Conservation (phyloP, 1,140 invertebrate species). For the Cyclargus thomasi region DNA sequence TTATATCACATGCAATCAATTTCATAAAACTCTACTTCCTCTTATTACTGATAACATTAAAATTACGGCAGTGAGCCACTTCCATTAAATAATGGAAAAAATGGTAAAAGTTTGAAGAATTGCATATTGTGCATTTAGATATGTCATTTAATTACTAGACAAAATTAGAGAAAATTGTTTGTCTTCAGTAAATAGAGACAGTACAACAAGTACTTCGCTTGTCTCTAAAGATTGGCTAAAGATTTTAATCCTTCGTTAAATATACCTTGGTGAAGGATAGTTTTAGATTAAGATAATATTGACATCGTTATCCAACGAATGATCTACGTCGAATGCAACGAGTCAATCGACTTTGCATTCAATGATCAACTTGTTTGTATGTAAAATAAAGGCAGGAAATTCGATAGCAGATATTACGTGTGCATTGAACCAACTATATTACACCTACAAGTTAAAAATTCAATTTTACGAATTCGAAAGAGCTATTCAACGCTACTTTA, state of each 20-base stretch:
- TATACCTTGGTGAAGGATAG: neutral
- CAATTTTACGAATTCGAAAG: neutral
- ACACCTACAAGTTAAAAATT: neutral
- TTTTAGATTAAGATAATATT: slow-evolving; percentile 4
- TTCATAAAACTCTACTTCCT: too few relatives aligned
- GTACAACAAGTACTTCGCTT: neutral
- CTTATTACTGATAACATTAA: too few relatives aligned
- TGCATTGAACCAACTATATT: neutral
- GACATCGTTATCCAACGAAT: neutral
- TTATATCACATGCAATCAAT: too few relatives aligned
- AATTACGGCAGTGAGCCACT: too few relatives aligned
- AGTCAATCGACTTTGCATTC: slow-evolving; percentile 2
- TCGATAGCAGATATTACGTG: neutral
- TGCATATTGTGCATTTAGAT: too few relatives aligned
- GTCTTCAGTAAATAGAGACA: neutral
- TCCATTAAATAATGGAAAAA: too few relatives aligned
- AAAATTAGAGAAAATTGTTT: too few relatives aligned
- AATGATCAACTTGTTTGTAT: slow-evolving; percentile 1
- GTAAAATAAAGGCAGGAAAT: slow-evolving; percentile 3
- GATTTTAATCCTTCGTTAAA: neutral
- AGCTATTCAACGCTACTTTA: neutral
- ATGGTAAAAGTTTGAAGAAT: too few relatives aligned
- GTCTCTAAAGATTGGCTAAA: neutral
- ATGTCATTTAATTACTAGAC: too few relatives aligned
- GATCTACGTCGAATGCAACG: neutral